These are phyloP conservation scores for Salarias fasciatus DNA, from an alignment of 2,797 vertebrate species.

Conservation along the genomic window DNA sequence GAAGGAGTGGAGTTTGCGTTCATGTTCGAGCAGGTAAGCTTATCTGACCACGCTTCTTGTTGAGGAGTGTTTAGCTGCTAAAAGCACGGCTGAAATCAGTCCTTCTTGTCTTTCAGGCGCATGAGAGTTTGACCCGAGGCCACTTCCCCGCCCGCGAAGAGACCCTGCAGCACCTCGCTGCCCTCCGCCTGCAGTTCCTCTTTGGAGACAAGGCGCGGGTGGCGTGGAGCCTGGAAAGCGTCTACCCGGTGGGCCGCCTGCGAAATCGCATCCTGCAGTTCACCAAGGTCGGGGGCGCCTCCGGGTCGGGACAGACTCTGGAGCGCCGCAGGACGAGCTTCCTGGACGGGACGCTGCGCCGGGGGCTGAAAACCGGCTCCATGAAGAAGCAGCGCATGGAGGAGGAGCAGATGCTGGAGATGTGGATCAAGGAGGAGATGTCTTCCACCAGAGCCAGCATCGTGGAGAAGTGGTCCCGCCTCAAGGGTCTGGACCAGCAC, in stretches of 20 bases:
- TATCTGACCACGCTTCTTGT: neutral
- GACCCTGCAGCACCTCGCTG: constrained; percentile 89
- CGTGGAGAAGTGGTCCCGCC: constrained; percentile 89
- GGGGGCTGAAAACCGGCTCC: constrained; percentile 89
- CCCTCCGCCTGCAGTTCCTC: constrained; percentile 90
- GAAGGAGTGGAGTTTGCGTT: constrained; percentile 95
- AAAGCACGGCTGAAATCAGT: neutral
- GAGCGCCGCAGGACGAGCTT: constrained; percentile 92
- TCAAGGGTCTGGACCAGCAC: constrained; percentile 89
- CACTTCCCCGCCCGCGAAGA: constrained; percentile 93
- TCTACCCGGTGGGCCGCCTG: constrained; percentile 90
- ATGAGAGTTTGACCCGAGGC: constrained; percentile 90
- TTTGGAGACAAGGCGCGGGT: constrained; percentile 85
- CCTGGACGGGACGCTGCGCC: constrained; percentile 89
- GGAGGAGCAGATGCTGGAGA: constrained; percentile 95
- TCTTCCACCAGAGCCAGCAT: constrained; percentile 89
- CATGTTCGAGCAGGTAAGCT: constrained; percentile 94
- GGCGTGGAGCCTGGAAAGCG: constrained; percentile 85
- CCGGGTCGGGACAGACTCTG: constrained; percentile 83
- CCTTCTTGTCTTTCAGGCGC: constrained; percentile 81
- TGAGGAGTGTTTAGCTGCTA: neutral
- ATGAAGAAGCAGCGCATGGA: constrained; percentile 93
- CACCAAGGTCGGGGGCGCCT: constrained; percentile 83
- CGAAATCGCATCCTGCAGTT: constrained; percentile 90
- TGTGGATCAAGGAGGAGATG: constrained; percentile 96